Evolutionary conservation across 92 coral and sea anemone genomes (phyloP), one percentile per base, ranked within the genome.

Genomic region (Phenganax subtilis): DNA sequence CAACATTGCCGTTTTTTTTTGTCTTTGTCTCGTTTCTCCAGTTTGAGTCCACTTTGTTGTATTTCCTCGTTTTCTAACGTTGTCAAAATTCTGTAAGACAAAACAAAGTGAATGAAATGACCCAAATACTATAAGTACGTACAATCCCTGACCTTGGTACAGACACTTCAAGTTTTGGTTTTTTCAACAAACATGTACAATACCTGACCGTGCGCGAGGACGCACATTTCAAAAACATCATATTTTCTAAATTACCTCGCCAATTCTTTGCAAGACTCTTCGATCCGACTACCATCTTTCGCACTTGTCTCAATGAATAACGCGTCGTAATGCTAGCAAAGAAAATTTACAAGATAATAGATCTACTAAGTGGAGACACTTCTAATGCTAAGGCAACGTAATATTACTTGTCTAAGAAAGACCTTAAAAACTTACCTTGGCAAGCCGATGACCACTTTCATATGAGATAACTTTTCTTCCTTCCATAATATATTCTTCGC

Each of bases 301-400:
- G 99, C 97, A 75, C 99, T 96, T 54, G 99, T 90, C 86, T 96
- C 99, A 64, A 89, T 81, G 55, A 92, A 96, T 75, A 96, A 75
- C 54, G 99, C 96, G 29, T 96, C 88, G 81, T 96, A 88, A 54
- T 82, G 72, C 99, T 96, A 83, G 20, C 47, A 69, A 79, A 44
- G 70, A 53, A 79, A 61, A 54, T 30, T 37, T 37, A 37, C 2
- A 17, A 10, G 2, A 11, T 10, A 11, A 10, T 65, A 17, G n/a
- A 65, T 10, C 28, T 16, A 31, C 20, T 7, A 16, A 4, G 12
- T 16, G 52, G 9, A 51, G 3, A 71, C 12, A n/a, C 16, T 25
- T 14, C 16, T 59, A 14, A 59, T 59, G 65, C 65, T 25, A 1
- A 14, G 65, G n/a, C 27, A 55, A 82, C 3, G 31, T 2, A 57